A percentile compares a stretch with the other conserved stretches of the same genome.
phyloP scores from a whole-genome alignment of 2,888 invertebrate species.

The Diarsia mendica region DNA sequence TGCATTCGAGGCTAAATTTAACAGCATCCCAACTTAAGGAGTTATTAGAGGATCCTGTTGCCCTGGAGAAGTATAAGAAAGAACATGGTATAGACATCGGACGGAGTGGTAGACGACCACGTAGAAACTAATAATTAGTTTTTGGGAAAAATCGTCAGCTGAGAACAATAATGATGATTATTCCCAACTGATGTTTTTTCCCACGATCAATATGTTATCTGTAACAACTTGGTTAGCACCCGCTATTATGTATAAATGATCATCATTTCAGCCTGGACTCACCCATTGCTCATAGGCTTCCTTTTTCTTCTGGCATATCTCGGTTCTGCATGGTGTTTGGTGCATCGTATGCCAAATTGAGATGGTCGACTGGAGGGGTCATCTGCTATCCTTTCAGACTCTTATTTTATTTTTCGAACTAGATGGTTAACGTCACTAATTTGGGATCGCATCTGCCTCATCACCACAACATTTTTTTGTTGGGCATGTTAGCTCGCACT shows the following conservation, averaged over 20 bases:
- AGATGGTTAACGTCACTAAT: too few relatives aligned
- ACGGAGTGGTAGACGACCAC: background rate
- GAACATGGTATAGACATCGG: background rate
- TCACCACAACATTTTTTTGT: too few relatives aligned
- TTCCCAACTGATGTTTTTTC: background rate
- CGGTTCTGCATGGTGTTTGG: background rate
- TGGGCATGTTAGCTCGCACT: too few relatives aligned
- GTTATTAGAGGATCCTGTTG: background rate
- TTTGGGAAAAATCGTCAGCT: too few relatives aligned
- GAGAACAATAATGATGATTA: background rate
- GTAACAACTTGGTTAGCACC: background rate
- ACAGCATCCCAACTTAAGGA: background rate
- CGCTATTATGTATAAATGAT: background rate
- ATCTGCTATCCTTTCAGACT: too few relatives aligned
- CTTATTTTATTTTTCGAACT: too few relatives aligned
- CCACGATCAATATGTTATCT: background rate
- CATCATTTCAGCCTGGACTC: background rate
- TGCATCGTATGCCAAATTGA: background rate
- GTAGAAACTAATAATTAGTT: background rate
- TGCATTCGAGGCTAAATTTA: rapidly evolving
- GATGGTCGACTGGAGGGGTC: too few relatives aligned
- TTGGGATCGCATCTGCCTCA: too few relatives aligned
- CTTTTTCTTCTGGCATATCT: background rate
- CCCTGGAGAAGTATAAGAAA: background rate
- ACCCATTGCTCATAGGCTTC: background rate